Base-by-base conservation (phyloP, 1,140 invertebrate species). In the Zaprionus africanus region DNA sequence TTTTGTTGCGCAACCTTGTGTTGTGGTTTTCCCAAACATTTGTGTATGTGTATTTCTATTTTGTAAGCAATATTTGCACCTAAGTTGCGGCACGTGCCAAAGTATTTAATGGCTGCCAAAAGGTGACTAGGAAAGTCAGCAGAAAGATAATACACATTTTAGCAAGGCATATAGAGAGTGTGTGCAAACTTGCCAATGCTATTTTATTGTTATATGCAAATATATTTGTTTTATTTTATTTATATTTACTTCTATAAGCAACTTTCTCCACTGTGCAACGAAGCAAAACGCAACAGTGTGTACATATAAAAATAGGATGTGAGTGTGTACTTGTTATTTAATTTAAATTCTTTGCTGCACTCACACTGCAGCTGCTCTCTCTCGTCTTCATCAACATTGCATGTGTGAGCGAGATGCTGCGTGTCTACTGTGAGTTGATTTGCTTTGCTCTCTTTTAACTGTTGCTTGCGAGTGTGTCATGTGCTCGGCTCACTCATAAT, bases 1-100 rank as follows among this genome's bases (percentile, higher is more conserved):
- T 34, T 61, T 66, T 34, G 62, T 38, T 53, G 5, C 17, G 26
- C 36, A 58, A 36, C 11, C 19, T 36, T 51, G 22, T 43, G 28
- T 31, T 34, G n/a, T 17, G 22, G 19, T 68, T 58, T 64, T 22
- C 9, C 46, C 7, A 19, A 17, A 22, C 19, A 19, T 49, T 12
- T 49, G 46, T 12, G 17, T 11, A 9, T 11, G 38, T 41, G 38
- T n/a, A 15, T 41, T 41, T 41, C n/a, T 41, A n/a, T 49, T 49
- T 49, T 49, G 12, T 19, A 4, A 17, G 22, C 46, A 17, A 12
- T 22, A 49, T 49, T 49, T 49, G 9, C 11, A 12, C 19, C 46
- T 51, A 24, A 51, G 46, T 51, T 24, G 22, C 19, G 4, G 46
- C 46, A 51, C 46, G 46, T 51, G 46, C 46, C 19, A 12, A 51